Conservation (phyloP, 2,113 vertebrate genomes). For the Lates calcarifer region DNA sequence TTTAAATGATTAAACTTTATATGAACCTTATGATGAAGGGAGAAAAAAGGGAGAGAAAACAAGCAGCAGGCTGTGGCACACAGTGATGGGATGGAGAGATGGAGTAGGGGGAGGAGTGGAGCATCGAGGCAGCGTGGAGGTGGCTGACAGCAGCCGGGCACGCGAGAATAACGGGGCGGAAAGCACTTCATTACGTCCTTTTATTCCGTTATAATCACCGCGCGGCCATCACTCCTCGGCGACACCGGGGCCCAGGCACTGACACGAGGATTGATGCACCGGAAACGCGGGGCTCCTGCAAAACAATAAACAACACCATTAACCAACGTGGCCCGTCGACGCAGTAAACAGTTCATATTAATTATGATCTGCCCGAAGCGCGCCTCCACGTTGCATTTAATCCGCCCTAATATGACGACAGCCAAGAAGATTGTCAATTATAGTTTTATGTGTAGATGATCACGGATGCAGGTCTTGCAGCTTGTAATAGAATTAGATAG, state of each 20-base stretch:
- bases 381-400: slow-evolving; percentile 75
- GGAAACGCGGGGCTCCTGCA: slow-evolving; percentile 74
- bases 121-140: slow-evolving; percentile 56
- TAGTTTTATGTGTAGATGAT: slow-evolving; percentile 75
- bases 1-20: slow-evolving; percentile 93
- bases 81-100: slow-evolving; percentile 39
- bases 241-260: slow-evolving; percentile 71
- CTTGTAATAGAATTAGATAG: slow-evolving; percentile 75
- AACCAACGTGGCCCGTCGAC: slow-evolving; percentile 72
- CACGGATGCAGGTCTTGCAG: slow-evolving; percentile 65
- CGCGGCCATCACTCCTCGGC: slow-evolving; percentile 77
- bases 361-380: slow-evolving; percentile 70
- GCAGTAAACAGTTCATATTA: slow-evolving; percentile 81
- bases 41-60: slow-evolving; percentile 46
- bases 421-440: slow-evolving; percentile 73
- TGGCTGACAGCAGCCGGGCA: slow-evolving; percentile 75
- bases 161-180: slow-evolving; percentile 80
- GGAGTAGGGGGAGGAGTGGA: slow-evolving; percentile 24
- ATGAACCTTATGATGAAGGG: slow-evolving; percentile 87
- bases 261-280: slow-evolving; percentile 82
- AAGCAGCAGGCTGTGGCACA: slow-evolving; percentile 14
- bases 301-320: slow-evolving; percentile 85
- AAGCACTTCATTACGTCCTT: slow-evolving; percentile 84
- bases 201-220: slow-evolving; percentile 84
- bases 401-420: slow-evolving; percentile 75